Percentiles rank a stretch among this genome's conserved stretches.
phyloP scores from a whole-genome alignment of 1,140 invertebrate species.

The Heliconius hewitsoni region DNA sequence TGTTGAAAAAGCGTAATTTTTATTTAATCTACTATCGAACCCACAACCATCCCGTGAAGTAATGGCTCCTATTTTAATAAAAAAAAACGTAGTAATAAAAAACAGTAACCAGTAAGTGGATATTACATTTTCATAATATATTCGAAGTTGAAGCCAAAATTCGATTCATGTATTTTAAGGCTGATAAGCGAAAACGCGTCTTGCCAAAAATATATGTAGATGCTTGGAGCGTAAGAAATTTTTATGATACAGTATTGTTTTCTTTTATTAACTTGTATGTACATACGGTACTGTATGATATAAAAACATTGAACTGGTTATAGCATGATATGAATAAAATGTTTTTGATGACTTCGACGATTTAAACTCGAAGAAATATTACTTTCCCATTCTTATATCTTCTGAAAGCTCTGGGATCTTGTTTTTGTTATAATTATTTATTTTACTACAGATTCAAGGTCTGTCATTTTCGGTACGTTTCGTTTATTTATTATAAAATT shows the following conservation, averaged over 20 bases:
- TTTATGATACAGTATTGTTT: slow-evolving; percentile 2
- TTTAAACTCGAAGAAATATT: no score
- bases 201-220: slow-evolving; percentile 29
- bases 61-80: not conserved
- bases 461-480: no score
- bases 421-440: no score
- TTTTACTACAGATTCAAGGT: no score
- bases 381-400: no score
- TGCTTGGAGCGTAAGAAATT: not conserved
- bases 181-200: slow-evolving; percentile 29
- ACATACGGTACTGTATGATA: no score
- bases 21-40: no score
- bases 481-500: no score
- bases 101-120: not conserved
- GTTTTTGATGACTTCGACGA: not conserved
- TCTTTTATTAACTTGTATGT: slow-evolving; percentile 13
- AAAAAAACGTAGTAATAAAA: not conserved
- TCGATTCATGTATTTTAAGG: slow-evolving; percentile 19
- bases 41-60: no score
- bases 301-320: not conserved
- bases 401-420: no score
- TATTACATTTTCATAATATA: slow-evolving; percentile 11
- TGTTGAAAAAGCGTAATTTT: no score
- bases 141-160: slow-evolving; percentile 19
- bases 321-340: not conserved